These are phyloP conservation scores for Henricia sp. DNA, from an alignment of 53 echinoderm and acorn worm genomes.

Conservation along the genomic window DNA sequence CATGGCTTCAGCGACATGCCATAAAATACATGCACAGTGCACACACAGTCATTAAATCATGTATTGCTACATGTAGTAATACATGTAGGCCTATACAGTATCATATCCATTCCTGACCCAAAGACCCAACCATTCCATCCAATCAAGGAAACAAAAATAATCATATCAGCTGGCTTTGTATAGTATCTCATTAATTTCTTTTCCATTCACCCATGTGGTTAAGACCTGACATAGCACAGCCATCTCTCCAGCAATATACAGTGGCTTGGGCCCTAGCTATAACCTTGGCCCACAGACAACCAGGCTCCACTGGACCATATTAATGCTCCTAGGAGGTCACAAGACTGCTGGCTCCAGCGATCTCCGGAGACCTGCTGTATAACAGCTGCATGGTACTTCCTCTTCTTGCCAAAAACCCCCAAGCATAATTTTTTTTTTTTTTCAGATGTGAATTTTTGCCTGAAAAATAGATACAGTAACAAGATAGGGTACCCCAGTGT, in stretches of 20 bases:
- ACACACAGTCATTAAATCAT: no score
- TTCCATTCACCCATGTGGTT: slow-evolving; percentile 46
- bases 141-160: background rate
- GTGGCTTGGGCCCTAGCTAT: slow-evolving; percentile 61
- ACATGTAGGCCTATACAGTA: no score
- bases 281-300: slow-evolving; percentile 85
- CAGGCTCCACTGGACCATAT: slow-evolving; percentile 78
- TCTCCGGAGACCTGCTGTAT: slow-evolving; percentile 55
- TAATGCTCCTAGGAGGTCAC: slow-evolving; percentile 71
- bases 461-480: no score
- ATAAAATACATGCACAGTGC: no score
- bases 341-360: slow-evolving; percentile 54
- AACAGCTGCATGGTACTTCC: slow-evolving; percentile 72
- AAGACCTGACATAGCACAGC: background rate
- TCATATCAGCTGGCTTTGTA: background rate
- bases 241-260: background rate
- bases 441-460: background rate
- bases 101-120: no score
- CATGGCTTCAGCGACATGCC: no score
- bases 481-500: no score
- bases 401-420: slow-evolving; percentile 29
- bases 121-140: no score
- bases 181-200: slow-evolving; percentile 56
- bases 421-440: no score
- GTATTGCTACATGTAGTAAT: no score